Evolutionary conservation across 2,113 vertebrate genomes (phyloP).

Genomic region (Theristicus caerulescens): DNA sequence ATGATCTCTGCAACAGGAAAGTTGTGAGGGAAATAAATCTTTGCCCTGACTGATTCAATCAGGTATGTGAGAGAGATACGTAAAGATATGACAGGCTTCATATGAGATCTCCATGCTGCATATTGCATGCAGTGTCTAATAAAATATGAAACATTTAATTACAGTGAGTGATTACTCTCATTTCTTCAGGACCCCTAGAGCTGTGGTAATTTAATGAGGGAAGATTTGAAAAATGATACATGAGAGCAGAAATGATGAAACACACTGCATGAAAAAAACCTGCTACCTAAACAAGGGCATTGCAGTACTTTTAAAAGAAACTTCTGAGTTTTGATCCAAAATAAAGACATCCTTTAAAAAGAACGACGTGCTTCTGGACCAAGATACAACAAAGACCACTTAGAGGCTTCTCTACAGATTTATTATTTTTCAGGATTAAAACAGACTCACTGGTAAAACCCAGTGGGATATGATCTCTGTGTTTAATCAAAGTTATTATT

Average conservation of each 20-base stretch:
- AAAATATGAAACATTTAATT: slow-evolving; percentile 59
- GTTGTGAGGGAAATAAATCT: not conserved
- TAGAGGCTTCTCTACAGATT: not conserved
- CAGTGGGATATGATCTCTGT: not conserved
- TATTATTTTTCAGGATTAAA: not conserved
- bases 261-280: not conserved
- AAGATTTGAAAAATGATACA: not conserved
- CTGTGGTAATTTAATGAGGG: slow-evolving; percentile 21
- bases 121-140: not conserved
- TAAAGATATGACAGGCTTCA: not conserved
- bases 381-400: not conserved
- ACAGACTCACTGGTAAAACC: not conserved
- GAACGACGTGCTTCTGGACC: rapidly evolving
- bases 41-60: not conserved
- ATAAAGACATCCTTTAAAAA: not conserved
- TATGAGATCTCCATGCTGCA: not conserved
- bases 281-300: not conserved
- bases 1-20: not conserved
- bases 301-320: not conserved
- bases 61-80: not conserved
- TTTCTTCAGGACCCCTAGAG: not conserved
- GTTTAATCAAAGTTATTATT: not conserved
- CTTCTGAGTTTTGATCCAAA: not conserved
- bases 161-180: not conserved
- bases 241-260: not conserved